Percentiles rank a stretch among this genome's conserved stretches.
These are phyloP conservation scores for Myiozetetes cayanensis DNA, from an alignment of 2,113 vertebrate genomes.

Conservation along the genomic window DNA sequence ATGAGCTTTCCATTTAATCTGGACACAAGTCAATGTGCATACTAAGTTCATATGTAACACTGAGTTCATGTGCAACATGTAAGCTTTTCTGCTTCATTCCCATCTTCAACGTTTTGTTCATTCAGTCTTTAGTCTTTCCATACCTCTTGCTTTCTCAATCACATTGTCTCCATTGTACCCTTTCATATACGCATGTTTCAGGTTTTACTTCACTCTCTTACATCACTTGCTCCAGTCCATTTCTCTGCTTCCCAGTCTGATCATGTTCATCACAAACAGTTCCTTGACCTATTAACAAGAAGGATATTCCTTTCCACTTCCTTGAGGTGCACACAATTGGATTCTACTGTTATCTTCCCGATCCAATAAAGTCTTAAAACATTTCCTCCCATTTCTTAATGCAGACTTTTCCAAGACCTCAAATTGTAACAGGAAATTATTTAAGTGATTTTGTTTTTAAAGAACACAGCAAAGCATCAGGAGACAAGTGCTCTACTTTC, in stretches of 20 bases:
- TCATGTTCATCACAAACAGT: neutral
- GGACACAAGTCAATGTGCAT: neutral
- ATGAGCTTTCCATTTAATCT: neutral
- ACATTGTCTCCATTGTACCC: neutral
- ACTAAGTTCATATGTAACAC: neutral
- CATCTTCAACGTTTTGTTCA: neutral
- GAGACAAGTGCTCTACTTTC: neutral
- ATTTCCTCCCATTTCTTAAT: constrained; percentile 4
- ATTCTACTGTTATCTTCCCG: neutral
- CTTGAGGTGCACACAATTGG: neutral
- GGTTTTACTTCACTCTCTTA: neutral
- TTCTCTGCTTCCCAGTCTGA: neutral
- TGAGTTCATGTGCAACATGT: neutral
- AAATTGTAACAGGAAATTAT: constrained; percentile 39
- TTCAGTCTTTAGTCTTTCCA: neutral
- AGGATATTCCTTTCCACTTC: neutral
- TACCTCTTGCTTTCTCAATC: neutral
- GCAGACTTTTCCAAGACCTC: neutral
- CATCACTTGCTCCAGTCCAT: neutral
- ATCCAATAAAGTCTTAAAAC: neutral
- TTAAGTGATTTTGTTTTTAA: neutral
- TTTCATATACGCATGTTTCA: neutral
- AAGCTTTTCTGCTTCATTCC: neutral
- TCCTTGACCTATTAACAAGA: neutral
- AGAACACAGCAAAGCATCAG: neutral